phyloP scores from a whole-genome alignment of 2,797 vertebrate genomes.

The Oceanodroma leucorhoa region DNA sequence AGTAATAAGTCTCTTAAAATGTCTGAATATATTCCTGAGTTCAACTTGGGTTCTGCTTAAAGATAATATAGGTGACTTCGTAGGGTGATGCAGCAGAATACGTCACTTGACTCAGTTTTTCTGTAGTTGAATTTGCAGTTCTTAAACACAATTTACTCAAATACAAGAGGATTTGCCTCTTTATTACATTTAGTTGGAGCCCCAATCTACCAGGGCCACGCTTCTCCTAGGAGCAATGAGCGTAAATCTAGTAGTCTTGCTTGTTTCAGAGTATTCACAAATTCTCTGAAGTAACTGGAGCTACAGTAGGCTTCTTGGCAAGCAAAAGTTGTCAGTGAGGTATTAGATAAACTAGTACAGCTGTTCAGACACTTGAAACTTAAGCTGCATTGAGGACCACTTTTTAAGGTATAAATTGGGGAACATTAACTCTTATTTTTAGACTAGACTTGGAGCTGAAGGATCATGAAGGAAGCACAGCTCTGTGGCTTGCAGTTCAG shows the following conservation, averaged over 20 bases:
- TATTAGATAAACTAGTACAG: neutral
- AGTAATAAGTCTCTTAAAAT: neutral
- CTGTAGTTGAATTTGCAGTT: neutral
- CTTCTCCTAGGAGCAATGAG: neutral
- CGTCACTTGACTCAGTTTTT: neutral
- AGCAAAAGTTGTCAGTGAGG: neutral
- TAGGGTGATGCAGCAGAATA: neutral
- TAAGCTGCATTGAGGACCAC: neutral
- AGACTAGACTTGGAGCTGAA: slow-evolving; percentile 95
- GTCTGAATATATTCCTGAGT: neutral
- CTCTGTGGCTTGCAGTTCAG: slow-evolving; percentile 94
- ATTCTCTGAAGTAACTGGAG: neutral
- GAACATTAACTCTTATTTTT: slow-evolving; percentile 25
- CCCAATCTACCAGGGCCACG: neutral
- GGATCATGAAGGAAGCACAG: slow-evolving; percentile 93
- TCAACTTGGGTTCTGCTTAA: neutral
- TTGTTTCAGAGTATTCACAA: neutral
- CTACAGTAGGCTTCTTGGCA: neutral
- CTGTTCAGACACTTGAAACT: neutral
- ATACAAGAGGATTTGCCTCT: neutral
- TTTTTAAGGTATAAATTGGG: neutral
- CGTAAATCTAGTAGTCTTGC: neutral
- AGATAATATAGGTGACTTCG: neutral
- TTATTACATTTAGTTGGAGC: neutral
- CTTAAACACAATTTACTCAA: neutral